These are phyloP conservation scores for Tachina lurida DNA, from an alignment of 2,888 invertebrate species.

Conservation along the genomic window DNA sequence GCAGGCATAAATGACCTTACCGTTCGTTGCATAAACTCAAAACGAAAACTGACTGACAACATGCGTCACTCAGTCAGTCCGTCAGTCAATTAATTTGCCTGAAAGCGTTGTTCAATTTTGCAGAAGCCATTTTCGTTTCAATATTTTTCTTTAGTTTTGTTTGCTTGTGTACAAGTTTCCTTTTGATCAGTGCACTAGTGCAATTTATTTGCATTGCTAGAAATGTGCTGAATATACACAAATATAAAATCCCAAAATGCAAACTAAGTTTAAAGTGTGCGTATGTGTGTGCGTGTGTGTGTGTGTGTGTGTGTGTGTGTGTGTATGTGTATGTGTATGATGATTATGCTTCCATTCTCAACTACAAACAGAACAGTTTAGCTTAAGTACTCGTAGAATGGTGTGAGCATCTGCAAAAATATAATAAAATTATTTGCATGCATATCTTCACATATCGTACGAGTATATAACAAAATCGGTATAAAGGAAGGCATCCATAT, in stretches of 20 bases:
- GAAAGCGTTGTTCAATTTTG: conserved; percentile 52
- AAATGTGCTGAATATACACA: conserved; percentile 55
- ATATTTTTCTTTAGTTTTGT: conserved; percentile 5
- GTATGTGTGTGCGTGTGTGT: background rate
- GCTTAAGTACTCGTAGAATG: background rate
- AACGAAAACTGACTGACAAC: background rate
- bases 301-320: background rate
- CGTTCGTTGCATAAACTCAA: background rate
- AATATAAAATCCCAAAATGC: conserved; percentile 48
- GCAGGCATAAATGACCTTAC: background rate
- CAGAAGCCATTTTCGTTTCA: conserved; percentile 39
- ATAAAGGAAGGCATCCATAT: background rate
- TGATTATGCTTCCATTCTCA: conserved; percentile 26
- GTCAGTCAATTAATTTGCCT: conserved; percentile 34
- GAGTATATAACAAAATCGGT: conserved; percentile 1
- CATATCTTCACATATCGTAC: background rate
- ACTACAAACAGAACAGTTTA: background rate
- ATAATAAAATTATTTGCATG: conserved; percentile 52
- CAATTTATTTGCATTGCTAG: conserved; percentile 53
- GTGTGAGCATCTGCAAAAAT: conserved; percentile 50
- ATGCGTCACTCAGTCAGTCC: conserved; percentile 9
- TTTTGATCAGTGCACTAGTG: conserved; percentile 25
- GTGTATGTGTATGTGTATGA: background rate
- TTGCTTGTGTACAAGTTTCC: background rate
- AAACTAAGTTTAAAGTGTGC: conserved; percentile 40